These are phyloP conservation scores for Furnarius figulus DNA, from an alignment of 2,113 vertebrate species.

Conservation along the genomic window DNA sequence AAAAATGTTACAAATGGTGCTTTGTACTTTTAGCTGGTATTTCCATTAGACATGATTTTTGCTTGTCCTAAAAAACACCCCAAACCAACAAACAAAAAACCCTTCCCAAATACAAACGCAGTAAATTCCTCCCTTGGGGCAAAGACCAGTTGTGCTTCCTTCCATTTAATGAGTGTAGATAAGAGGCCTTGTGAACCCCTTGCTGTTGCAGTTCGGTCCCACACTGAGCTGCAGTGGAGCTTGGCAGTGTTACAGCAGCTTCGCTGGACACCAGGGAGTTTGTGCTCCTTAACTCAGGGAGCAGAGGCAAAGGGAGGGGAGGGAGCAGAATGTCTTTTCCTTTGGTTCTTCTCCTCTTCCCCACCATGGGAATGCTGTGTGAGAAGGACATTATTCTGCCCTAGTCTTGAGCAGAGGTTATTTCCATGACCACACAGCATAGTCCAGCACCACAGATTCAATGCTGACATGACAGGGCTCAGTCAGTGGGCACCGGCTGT, in stretches of 20 bases:
- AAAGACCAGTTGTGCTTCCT: neutral
- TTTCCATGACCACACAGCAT: neutral
- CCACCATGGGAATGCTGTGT: neutral
- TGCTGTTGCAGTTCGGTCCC: neutral
- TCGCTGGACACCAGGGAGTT: neutral
- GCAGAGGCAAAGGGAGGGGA: neutral
- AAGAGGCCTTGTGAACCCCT: neutral
- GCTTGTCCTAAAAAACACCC: neutral
- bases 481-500: neutral
- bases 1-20: neutral
- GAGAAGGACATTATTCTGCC: neutral
- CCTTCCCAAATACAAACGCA: neutral
- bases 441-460: neutral
- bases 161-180: neutral
- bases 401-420: neutral
- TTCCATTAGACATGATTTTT: neutral
- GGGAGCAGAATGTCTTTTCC: neutral
- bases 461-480: neutral
- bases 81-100: neutral
- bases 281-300: neutral
- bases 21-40: neutral
- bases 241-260: neutral
- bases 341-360: neutral
- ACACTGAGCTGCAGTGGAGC: neutral
- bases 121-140: neutral